Conservation (phyloP, 2,797 vertebrate species). For the Alauda arvensis region DNA sequence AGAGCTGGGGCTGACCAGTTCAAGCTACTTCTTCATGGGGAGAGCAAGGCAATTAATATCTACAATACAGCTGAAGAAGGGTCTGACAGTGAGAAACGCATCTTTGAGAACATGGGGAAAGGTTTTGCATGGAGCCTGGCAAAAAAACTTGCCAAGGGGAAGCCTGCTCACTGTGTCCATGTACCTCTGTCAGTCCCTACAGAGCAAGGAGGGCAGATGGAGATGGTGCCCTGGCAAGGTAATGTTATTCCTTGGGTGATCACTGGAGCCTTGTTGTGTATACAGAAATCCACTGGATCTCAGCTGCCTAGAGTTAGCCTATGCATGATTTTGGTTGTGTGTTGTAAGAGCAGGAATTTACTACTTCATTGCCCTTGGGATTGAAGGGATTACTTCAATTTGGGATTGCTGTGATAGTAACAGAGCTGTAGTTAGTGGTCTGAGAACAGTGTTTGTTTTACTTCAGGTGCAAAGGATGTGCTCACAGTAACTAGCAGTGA, state of each 20-base stretch:
- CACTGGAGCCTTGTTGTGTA: neutral
- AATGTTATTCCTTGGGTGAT: neutral
- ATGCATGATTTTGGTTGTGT: neutral
- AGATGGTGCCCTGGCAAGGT: neutral
- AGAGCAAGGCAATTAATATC: neutral
- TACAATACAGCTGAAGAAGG: neutral
- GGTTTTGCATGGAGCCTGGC: neutral
- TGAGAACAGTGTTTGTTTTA: neutral
- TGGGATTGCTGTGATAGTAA: neutral
- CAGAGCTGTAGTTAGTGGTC: neutral
- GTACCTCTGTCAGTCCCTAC: neutral
- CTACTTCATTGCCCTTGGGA: neutral
- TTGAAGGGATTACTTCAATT: neutral
- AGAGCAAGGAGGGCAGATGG: neutral
- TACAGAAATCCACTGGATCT: neutral
- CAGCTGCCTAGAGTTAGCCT: neutral
- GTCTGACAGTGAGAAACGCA: neutral
- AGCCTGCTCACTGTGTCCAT: neutral
- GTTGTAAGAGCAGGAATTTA: neutral
- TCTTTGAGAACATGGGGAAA: neutral
- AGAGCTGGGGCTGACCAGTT: neutral
- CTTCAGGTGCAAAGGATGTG: neutral
- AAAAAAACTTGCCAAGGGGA: neutral
- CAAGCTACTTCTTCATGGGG: neutral
- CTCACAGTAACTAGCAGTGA: neutral